Percentiles rank a stretch among this genome's conserved stretches.
These are phyloP conservation scores for Anarrhichthys ocellatus DNA, from an alignment of 2,113 vertebrate genomes.

Conservation along the genomic window DNA sequence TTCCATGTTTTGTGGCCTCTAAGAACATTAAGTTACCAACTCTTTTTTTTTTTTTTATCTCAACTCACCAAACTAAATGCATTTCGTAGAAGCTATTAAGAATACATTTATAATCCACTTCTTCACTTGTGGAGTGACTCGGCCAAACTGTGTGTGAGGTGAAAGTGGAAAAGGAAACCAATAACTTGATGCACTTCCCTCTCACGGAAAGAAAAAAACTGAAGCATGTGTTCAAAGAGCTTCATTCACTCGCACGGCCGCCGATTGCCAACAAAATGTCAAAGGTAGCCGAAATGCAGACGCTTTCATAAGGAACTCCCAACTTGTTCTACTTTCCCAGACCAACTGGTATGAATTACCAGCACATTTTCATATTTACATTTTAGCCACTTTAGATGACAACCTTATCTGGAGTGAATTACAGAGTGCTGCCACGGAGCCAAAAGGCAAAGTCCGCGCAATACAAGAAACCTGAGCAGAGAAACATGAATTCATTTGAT, in stretches of 20 bases:
- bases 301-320: slow-evolving; percentile 11
- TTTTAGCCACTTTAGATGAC: slow-evolving; percentile 32
- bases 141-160: slow-evolving; percentile 63
- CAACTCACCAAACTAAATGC: slow-evolving; percentile 25
- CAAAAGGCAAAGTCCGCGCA: background rate
- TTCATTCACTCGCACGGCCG: slow-evolving; percentile 38
- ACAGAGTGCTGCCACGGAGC: slow-evolving; percentile 12
- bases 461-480: slow-evolving; percentile 32
- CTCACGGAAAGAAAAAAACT: slow-evolving; percentile 48
- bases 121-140: slow-evolving; percentile 31
- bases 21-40: slow-evolving; percentile 11
- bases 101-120: slow-evolving; percentile 60
- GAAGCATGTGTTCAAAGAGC: slow-evolving; percentile 49
- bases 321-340: slow-evolving; percentile 27
- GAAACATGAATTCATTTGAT: background rate
- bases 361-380: slow-evolving; percentile 43
- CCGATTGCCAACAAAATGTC: slow-evolving; percentile 62
- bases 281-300: slow-evolving; percentile 34
- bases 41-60: background rate
- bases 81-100: slow-evolving; percentile 26
- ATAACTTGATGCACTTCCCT: slow-evolving; percentile 59
- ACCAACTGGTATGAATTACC: slow-evolving; percentile 39
- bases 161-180: slow-evolving; percentile 64
- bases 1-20: slow-evolving; percentile 16
- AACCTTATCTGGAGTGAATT: slow-evolving; percentile 42